Evolutionary conservation across 2,113 vertebrate genomes (phyloP).

Genomic region (Ancistrus triradiatus): DNA sequence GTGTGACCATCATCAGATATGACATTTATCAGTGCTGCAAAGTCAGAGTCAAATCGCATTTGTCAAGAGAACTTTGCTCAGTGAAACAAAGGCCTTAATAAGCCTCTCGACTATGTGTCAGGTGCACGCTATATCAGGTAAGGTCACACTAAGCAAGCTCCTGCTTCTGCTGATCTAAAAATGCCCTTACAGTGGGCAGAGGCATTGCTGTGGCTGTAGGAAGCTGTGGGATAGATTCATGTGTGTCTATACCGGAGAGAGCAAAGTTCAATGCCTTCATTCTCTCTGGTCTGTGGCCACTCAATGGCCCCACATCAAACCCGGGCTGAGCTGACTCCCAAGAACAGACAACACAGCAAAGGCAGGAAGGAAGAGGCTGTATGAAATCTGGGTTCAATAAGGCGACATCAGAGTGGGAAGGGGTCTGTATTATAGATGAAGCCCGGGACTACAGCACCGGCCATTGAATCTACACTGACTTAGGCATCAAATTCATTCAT

Average conservation of each 20-base stretch:
- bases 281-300: conserved; percentile 5
- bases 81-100: too few relatives aligned
- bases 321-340: conserved; percentile 1
- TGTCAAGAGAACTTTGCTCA: too few relatives aligned
- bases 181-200: not conserved
- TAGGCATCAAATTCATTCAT: too few relatives aligned
- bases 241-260: conserved; percentile 9
- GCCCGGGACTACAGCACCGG: not conserved
- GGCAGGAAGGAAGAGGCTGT: conserved; percentile 1
- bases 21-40: too few relatives aligned
- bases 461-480: not conserved
- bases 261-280: not conserved
- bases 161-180: not conserved
- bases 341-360: not conserved
- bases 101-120: too few relatives aligned
- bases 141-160: not conserved
- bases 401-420: conserved; percentile 1
- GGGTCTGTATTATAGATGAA: not conserved
- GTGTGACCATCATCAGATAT: too few relatives aligned
- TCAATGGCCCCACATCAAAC: conserved; percentile 9
- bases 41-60: too few relatives aligned
- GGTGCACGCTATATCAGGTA: too few relatives aligned
- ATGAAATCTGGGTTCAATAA: conserved; percentile 8
- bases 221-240: conserved; percentile 10
- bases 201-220: not conserved